A percentile compares a stretch with the other conserved stretches of the same genome.
Conservation (phyloP, 2,113 vertebrate species). For the Cyphomyrus discorhynchus region DNA sequence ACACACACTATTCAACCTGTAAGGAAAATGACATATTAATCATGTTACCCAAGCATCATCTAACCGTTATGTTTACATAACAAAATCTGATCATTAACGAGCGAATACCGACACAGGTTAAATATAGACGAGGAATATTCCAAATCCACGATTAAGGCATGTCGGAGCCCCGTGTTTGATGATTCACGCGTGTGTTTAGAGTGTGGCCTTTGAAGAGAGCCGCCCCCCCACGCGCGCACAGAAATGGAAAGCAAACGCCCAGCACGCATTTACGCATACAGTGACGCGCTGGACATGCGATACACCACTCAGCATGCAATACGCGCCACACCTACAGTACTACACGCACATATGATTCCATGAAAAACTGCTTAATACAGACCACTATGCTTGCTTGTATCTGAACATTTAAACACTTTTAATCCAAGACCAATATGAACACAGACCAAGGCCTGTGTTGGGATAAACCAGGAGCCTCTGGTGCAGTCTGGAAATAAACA, state of each 20-base stretch:
- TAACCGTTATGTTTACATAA: background rate
- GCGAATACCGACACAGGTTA: background rate
- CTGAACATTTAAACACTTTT: background rate
- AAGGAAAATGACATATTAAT: background rate
- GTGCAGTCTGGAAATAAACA: background rate
- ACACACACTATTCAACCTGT: background rate
- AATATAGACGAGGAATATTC: background rate
- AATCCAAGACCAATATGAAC: background rate
- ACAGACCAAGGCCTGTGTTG: background rate
- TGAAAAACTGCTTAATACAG: background rate
- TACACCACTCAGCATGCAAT: background rate
- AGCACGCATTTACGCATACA: background rate
- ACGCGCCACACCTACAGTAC: background rate
- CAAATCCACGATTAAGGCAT: background rate
- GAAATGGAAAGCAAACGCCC: background rate
- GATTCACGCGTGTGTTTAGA: background rate
- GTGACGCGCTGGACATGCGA: background rate
- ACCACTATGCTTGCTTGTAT: background rate
- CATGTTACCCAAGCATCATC: background rate
- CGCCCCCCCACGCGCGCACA: background rate
- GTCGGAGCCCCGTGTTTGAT: background rate
- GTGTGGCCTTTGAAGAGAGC: background rate
- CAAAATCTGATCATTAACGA: background rate
- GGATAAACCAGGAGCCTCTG: background rate
- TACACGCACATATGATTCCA: background rate